Base-by-base conservation (phyloP, 2,888 invertebrate genomes). In the Thymelicus lineola region DNA sequence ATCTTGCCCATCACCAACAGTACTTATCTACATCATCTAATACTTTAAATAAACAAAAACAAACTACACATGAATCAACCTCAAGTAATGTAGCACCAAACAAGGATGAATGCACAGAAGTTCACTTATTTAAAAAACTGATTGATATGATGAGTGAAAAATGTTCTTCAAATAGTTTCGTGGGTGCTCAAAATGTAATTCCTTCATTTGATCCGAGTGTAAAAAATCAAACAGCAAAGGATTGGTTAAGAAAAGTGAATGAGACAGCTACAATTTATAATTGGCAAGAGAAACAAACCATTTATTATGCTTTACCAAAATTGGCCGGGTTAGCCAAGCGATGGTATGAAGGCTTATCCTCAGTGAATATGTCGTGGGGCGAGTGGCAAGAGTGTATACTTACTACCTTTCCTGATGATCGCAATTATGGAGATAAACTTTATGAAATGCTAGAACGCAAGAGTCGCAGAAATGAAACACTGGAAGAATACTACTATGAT, bases 261-360 rank as follows among this genome's bases (percentile, higher is more conserved):
- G 48, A 62, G 7, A n/a, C 20, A n/a, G 61, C 62, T 9, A 15
- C 1, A 2, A 62, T 61, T 0, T 50, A 62, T 20, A 15, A 15
- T 9, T 62, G 62, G 62, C n/a, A 14, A 7, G 35, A 62, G 12
- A 50, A n/a, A 36, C 62, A 62, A 36, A 50, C 50, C 9, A 62
- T 62, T 17, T 62, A 15, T 36, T 15, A 62, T 14, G 62, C 62
- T 15, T 15, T 62, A 35, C 62, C 62, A 9, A 62, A 62, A 15
- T n/a, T 62, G 6, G 7, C 50, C 1, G 62, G 62, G 6, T 7
- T 50, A 15, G 62, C 62, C 0, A 17, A 20, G 36, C 14, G n/a
- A 0, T 62, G 62, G 62, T 62, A 50, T 15, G 36, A 62, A 3
- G 62, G 62, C 4, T 15, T 48, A 14, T 9, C n/a, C 1, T 6